Percentiles rank a stretch among this genome's conserved stretches.
Conservation (phyloP, 2,113 vertebrate species). For the Phrynosoma platyrhinos region DNA sequence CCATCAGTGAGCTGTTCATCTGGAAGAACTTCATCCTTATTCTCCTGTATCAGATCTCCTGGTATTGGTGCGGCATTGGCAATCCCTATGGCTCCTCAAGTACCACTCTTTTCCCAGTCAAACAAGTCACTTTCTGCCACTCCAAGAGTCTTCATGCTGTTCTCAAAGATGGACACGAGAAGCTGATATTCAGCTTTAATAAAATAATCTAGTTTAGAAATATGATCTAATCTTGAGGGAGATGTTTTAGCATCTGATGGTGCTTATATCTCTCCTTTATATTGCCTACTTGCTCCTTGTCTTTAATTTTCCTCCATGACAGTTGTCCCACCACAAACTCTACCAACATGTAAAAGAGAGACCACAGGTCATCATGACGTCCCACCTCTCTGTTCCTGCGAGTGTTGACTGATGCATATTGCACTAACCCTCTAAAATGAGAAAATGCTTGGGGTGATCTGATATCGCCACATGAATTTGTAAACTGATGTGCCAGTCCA, state of each 20-base stretch:
- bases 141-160: slow-evolving; percentile 94
- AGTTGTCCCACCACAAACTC: slow-evolving; percentile 97
- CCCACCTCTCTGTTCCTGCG: slow-evolving; percentile 99
- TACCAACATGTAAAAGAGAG: slow-evolving; percentile 99
- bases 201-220: slow-evolving; percentile 94
- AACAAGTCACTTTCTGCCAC: slow-evolving; percentile 95
- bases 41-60: slow-evolving; percentile 94
- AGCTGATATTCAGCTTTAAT: slow-evolving; percentile 98
- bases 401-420: slow-evolving; percentile 96
- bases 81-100: slow-evolving; percentile 96
- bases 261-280: slow-evolving; percentile 97
- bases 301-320: slow-evolving; percentile 99
- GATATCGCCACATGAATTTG: slow-evolving; percentile 97
- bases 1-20: slow-evolving; percentile 97
- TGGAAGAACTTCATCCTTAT: slow-evolving; percentile 97
- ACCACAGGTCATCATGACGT: slow-evolving; percentile 98
- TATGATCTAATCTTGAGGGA: slow-evolving; percentile 96
- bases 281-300: slow-evolving; percentile 98
- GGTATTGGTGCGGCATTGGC: slow-evolving; percentile 96
- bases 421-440: slow-evolving; percentile 96
- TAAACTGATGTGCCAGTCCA: slow-evolving; percentile 97
- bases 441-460: slow-evolving; percentile 95
- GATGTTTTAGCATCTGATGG: slow-evolving; percentile 95
- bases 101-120: slow-evolving; percentile 96
- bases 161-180: slow-evolving; percentile 96